Evolutionary conservation across 2,797 vertebrate genomes (phyloP), one percentile per base, ranked within the genome.

Genomic region (Helarctos malayanus): DNA sequence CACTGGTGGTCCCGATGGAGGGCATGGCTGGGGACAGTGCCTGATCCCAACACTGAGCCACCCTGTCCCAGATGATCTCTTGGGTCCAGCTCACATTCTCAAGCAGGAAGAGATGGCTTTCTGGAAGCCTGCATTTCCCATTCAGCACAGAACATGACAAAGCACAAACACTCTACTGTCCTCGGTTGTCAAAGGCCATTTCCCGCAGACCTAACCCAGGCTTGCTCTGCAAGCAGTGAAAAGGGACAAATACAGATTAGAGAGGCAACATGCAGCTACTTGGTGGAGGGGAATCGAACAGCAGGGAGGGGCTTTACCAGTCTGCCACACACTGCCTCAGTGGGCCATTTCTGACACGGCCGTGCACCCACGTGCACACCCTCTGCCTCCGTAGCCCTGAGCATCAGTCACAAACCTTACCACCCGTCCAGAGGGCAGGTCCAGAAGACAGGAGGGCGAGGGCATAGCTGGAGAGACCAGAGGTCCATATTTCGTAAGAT

Each of bases 171-270:
- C 52, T 5, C 49, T 52, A 47, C 93, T 65, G 71, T 84, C 85
- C 91, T 87, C 49, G 71, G 41, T 56, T 1, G 10, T 81, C 21
- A 38, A 91, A 97, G 91, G 47, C 59, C 93, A 89, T 63, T 73
- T 84, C 63, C 83, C 65, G 65, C 29, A 81, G 97, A 69, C 65
- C 91, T 41, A 52, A 95, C 59, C 86, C 95, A 84, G 65, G 92
- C 78, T 96, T 94, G 97, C 95, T 80, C 89, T 96, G 95, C 49
- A 82, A 57, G 87, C 92, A 98, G 95, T n/a, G 82, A 85, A 93
- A 25, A 16, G 57, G 89, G 80, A 61, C 89, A 35, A 61, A 25
- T 63, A 45, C 25, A 57, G 57, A 85, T 35, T 2, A 9, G 57
- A 93, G 52, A 52, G 23, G 69, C 27, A 25, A 96, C 95, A 86